Base-by-base conservation (phyloP, 2,797 vertebrate genomes). In the Gymnodraco acuticeps region DNA sequence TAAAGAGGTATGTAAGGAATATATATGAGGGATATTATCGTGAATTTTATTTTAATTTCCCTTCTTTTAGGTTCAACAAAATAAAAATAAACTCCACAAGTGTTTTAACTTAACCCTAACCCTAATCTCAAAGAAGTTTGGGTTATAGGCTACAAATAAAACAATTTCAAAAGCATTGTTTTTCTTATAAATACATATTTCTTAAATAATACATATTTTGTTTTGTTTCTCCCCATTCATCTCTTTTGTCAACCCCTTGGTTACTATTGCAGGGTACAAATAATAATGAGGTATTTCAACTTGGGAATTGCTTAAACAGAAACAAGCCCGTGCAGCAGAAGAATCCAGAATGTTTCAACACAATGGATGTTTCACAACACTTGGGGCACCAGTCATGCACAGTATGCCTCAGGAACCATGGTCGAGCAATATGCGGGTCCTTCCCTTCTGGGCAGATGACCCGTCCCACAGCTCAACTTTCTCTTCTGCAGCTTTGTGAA, bases 401-500 rank as follows among this genome's bases (percentile, higher is more conserved):
- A 41, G 52, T 23, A 38, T 16, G 48, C 71, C 61, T 53, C 23
- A 67, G 27, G 50, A 80, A 67, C 19, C 68, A 55, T 3, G 61
- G 38, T 46, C 38, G 9, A 75, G 60, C 72, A 53, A 27, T 79
- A 88, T 54, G 51, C 3, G 80, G 70, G 84, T 83, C 68, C 66
- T 54, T 73, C 43, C 53, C 68, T 85, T 85, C 79, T 66, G 74
- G 64, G 58, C 78, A 75, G 80, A n/a, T 87, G 92, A 90, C 86
- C 92, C 75, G 70, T 64, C 77, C 72, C 83, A 75, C 31, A 51
- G 79, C 82, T 81, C n/a, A 1, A 62, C 83, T 78, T 65, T 16
- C 78, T 67, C 87, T 84, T 52, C 72, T 90, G 62, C 87, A 59
- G 77, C 73, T 86, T 86, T 92, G 85, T 33, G 19, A 78, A 60